Conservation (phyloP, 2,113 vertebrate genomes). For the Planiliza haematocheilus region DNA sequence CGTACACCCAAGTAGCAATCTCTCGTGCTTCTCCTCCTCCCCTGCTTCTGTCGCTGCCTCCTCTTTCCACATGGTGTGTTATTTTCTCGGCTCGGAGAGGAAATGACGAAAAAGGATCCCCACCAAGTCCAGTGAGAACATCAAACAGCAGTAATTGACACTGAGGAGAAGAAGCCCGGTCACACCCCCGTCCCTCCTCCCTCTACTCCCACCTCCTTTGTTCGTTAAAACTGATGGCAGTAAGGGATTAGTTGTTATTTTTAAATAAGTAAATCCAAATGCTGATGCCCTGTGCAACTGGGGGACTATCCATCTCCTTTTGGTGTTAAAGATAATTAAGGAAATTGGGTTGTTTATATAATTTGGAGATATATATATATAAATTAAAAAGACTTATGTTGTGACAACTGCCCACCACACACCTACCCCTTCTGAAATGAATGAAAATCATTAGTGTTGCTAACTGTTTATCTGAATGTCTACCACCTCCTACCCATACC, state of each 20-base stretch:
- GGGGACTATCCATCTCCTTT: slow-evolving; percentile 33
- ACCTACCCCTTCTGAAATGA: neutral
- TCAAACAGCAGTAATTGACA: slow-evolving; percentile 61
- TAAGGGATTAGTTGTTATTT: slow-evolving; percentile 57
- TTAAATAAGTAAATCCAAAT: slow-evolving; percentile 62
- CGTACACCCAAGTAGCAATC: slow-evolving; percentile 39
- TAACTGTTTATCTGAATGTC: slow-evolving; percentile 7
- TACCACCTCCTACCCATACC: neutral
- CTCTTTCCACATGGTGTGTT: slow-evolving; percentile 36
- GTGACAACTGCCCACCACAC: neutral
- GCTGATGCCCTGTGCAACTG: slow-evolving; percentile 8
- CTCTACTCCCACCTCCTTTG: slow-evolving; percentile 26
- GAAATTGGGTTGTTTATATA: slow-evolving; percentile 9
- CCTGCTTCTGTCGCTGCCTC: slow-evolving; percentile 34
- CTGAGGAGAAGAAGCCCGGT: slow-evolving; percentile 45
- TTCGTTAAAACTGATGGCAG: slow-evolving; percentile 52
- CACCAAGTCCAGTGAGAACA: slow-evolving; percentile 39
- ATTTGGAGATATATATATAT: neutral
- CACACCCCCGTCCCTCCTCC: slow-evolving; percentile 17
- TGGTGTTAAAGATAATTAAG: neutral
- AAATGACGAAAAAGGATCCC: slow-evolving; percentile 37
- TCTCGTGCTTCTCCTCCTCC: slow-evolving; percentile 23
- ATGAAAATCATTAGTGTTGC: neutral
- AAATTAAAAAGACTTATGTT: neutral
- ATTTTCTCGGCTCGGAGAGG: slow-evolving; percentile 41